A percentile compares a stretch with the other conserved stretches of the same genome.
Evolutionary conservation across 2,888 invertebrate genomes (phyloP).

Genomic region (Phaonia tiefii): DNA sequence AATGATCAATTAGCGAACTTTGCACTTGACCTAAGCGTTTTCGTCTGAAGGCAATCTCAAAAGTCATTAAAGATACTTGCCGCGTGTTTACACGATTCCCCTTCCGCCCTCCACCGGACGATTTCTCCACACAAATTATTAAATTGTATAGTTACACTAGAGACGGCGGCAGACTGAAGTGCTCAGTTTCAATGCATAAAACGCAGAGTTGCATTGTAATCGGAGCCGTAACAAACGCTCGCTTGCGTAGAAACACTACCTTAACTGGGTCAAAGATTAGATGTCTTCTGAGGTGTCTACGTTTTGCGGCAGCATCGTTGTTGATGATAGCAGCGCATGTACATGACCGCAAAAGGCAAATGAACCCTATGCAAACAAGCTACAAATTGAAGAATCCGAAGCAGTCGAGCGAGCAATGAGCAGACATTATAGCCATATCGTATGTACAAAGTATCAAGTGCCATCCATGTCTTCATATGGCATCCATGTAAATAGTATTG

Average conservation of each 20-base stretch:
- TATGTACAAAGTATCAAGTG: too few species aligned
- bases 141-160: too few species aligned
- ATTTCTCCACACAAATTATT: too few species aligned
- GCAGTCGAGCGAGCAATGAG: too few species aligned
- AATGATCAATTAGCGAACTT: conserved; percentile 57
- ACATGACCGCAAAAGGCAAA: conserved; percentile 57
- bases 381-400: too few species aligned
- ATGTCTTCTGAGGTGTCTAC: conserved; percentile 32
- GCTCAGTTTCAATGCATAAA: neutral
- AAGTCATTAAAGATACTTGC: neutral
- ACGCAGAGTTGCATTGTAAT: conserved; percentile 7
- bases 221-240: neutral
- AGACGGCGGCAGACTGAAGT: neutral
- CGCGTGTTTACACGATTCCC: neutral
- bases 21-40: conserved; percentile 48
- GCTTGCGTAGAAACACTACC: conserved; percentile 2
- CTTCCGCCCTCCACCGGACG: too few species aligned
- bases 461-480: too few species aligned
- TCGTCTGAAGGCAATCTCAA: neutral
- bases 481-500: too few species aligned
- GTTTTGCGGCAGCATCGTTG: neutral
- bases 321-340: conserved; percentile 37
- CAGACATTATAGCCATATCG: too few species aligned
- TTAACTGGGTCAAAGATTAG: conserved; percentile 57
- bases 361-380: conserved; percentile 50